These are phyloP conservation scores for Leptura quadrifasciata DNA, from an alignment of 2,888 invertebrate species.

Conservation along the genomic window DNA sequence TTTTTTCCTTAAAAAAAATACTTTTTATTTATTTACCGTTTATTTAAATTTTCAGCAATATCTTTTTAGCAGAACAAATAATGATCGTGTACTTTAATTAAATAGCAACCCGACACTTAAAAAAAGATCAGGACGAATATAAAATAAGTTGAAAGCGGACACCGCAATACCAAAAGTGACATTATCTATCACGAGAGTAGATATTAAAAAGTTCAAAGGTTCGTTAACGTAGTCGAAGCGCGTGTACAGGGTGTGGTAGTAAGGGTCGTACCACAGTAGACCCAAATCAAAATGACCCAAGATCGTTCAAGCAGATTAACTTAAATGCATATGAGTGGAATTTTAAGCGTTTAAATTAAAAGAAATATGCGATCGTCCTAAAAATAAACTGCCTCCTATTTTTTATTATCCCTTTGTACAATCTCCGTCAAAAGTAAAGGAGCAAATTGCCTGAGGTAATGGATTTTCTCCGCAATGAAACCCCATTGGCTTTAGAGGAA, in stretches of 20 bases:
- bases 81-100: too few relatives aligned
- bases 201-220: neutral
- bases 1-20: too few relatives aligned
- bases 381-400: neutral
- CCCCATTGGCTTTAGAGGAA: too few relatives aligned
- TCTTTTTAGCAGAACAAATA: too few relatives aligned
- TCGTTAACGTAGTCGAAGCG: neutral
- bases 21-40: too few relatives aligned
- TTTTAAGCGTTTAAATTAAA: neutral
- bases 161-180: neutral
- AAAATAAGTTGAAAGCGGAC: neutral
- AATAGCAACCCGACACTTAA: too few relatives aligned
- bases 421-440: too few relatives aligned
- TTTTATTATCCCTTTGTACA: too few relatives aligned
- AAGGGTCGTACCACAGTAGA: neutral
- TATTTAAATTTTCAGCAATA: too few relatives aligned
- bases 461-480: too few relatives aligned
- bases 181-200: neutral
- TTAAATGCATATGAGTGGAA: neutral
- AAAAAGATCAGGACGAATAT: neutral
- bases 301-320: conserved; percentile 6
- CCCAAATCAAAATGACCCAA: conserved; percentile 1
- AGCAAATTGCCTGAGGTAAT: too few relatives aligned
- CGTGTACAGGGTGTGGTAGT: conserved; percentile 1
- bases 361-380: neutral